Evolutionary conservation across 2,113 vertebrate genomes (phyloP), one percentile per base, ranked within the genome.

Genomic region (Anthoscopus minutus): DNA sequence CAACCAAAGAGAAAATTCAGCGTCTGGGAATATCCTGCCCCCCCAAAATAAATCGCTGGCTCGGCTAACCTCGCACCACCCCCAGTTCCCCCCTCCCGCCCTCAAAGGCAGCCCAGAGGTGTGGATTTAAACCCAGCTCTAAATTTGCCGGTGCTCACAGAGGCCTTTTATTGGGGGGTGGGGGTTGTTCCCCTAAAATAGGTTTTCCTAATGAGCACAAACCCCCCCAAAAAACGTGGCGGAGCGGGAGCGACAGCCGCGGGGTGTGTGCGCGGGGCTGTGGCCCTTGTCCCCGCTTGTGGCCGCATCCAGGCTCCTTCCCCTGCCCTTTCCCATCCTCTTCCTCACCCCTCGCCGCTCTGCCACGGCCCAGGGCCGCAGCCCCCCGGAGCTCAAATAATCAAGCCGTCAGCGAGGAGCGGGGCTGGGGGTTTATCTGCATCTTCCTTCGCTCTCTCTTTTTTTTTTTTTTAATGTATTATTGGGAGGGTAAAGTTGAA

Each of bases 401-500:
- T 96, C 97, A 97, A 97, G 64, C 96, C 93, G 97, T 97, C 97
- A 96, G 71, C 54, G 71, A 40, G 80, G 81, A 76, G 86, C 47
- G 45, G 95, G 79, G 92, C 61, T 66, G 87, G 42, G 89, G 91
- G 83, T 96, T 96, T 97, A 86, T 95, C 96, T 96, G 77, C 45
- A 61, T 90, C 92, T 91, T 95, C 94, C 82, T 92, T 85, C 82
- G 57, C 78, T 86, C 57, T 37, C 27, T 79, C 62, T 47, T 35
- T 67, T 30, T 42, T 64, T 81, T 71, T 81, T 93, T 82, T 92
- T 79, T 94, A 97, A 96, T 95, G 96, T 94, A 94, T 96, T 95
- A 94, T 98, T 97, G 92, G 79, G 95, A 95, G 97, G 93, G 96
- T 94, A 96, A 95, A 96, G 95, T 96, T 96, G 97, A 98, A 97